Conservation (phyloP, 2,113 vertebrate genomes). For the Notarius lentiginosus region DNA sequence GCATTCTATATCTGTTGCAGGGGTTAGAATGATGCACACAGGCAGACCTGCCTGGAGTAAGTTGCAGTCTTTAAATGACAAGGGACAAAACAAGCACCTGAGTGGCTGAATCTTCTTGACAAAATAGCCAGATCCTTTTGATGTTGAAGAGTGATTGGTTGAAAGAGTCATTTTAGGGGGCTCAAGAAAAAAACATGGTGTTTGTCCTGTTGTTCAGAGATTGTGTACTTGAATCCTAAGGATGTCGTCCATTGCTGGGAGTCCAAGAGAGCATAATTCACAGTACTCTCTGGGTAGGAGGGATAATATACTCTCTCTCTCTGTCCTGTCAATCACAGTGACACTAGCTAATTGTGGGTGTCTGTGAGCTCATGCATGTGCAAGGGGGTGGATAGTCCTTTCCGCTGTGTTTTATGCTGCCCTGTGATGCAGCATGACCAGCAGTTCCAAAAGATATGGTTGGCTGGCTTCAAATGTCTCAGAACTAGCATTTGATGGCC, state of each 20-base stretch:
- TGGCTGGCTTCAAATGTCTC: neutral
- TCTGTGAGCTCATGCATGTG: neutral
- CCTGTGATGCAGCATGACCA: neutral
- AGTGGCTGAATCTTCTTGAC: neutral
- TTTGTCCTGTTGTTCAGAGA: neutral
- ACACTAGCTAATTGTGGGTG: neutral
- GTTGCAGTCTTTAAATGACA: neutral
- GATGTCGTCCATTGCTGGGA: neutral
- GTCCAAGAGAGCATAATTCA: neutral
- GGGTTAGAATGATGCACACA: neutral
- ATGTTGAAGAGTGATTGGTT: neutral
- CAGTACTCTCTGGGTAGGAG: neutral
- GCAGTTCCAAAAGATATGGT: neutral
- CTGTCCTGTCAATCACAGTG: neutral
- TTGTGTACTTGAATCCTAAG: neutral
- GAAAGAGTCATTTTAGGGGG: neutral
- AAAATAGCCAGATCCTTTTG: neutral
- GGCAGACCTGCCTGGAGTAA: neutral
- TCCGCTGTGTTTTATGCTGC: neutral
- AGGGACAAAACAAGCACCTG: neutral
- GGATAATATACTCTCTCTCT: neutral
- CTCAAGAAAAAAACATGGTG: neutral
- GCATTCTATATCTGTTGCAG: neutral
- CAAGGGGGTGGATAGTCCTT: neutral
- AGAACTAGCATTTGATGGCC: neutral